Evolutionary conservation across 1,140 invertebrate genomes (phyloP).

Genomic region (Tribolium castaneum): DNA sequence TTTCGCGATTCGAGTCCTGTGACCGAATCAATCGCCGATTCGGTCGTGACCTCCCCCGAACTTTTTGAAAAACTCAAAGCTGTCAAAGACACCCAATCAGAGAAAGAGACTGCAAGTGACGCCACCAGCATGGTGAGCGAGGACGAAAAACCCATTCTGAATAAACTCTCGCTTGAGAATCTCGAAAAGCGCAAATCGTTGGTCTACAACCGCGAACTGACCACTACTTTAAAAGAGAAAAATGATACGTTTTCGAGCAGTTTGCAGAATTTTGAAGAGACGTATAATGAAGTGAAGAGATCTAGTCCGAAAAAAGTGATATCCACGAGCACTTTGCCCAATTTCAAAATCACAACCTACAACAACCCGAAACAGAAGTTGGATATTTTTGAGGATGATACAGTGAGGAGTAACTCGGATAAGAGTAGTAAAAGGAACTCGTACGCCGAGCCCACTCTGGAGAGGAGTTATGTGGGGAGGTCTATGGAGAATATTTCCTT

Average conservation of each 20-base stretch:
- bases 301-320: constrained; percentile 18
- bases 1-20: constrained; percentile 68
- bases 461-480: constrained; percentile 19
- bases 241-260: neutral
- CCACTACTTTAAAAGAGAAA: constrained; percentile 61
- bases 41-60: constrained; percentile 61
- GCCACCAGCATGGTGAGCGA: constrained; percentile 52
- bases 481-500: constrained; percentile 53
- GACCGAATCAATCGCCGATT: constrained; percentile 49
- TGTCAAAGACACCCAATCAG: constrained; percentile 54
- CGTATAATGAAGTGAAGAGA: constrained; percentile 38
- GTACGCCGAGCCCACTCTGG: constrained; percentile 9
- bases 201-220: constrained; percentile 62
- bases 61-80: constrained; percentile 61
- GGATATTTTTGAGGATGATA: constrained; percentile 64
- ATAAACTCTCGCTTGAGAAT: constrained; percentile 60
- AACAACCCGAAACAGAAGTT: constrained; percentile 62
- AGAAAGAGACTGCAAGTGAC: constrained; percentile 52
- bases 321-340: constrained; percentile 35
- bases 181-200: constrained; percentile 61
- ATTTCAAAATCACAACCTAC: constrained; percentile 63
- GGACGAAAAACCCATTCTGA: constrained; percentile 56
- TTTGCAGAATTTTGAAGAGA: constrained; percentile 32
- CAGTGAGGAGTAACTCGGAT: constrained; percentile 59
- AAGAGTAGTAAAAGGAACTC: constrained; percentile 16